These are phyloP conservation scores for Zelleria hepariella DNA, from an alignment of 2,888 invertebrate genomes.

Conservation along the genomic window DNA sequence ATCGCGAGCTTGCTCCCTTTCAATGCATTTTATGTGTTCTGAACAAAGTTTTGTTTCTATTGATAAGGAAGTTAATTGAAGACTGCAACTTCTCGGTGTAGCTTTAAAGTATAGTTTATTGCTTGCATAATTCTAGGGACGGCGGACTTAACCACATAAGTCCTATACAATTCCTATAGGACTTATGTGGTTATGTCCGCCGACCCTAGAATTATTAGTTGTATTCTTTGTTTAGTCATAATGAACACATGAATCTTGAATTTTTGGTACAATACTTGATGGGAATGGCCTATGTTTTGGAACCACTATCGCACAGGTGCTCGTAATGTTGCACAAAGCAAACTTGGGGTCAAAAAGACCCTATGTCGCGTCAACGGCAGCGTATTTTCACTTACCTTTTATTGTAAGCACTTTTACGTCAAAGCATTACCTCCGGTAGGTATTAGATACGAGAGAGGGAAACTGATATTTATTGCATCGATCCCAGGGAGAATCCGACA, in stretches of 20 bases:
- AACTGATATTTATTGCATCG: background rate
- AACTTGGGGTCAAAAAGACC: slow-evolving; percentile 35
- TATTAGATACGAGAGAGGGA: background rate
- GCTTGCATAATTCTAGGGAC: no score
- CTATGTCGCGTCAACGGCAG: slow-evolving; percentile 19
- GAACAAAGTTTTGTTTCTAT: background rate
- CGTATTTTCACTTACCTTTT: slow-evolving; percentile 3
- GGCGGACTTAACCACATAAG: no score
- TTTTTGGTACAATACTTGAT: no score
- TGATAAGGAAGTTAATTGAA: background rate
- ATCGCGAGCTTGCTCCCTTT: slow-evolving; percentile 19
- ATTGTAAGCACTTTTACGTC: background rate
- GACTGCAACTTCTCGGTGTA: no score
- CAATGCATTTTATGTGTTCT: background rate
- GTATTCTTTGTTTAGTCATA: no score
- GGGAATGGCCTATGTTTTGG: background rate
- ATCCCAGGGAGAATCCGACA: background rate
- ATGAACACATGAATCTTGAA: background rate
- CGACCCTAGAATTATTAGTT: no score
- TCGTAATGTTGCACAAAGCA: slow-evolving; percentile 53
- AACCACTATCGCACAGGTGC: slow-evolving; percentile 50
- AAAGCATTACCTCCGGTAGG: background rate
- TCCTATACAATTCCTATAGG: no score
- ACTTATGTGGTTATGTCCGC: no score
- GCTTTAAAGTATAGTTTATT: no score